Base-by-base conservation (phyloP, 2,797 vertebrate species). In the Gephyroberyx darwinii region DNA sequence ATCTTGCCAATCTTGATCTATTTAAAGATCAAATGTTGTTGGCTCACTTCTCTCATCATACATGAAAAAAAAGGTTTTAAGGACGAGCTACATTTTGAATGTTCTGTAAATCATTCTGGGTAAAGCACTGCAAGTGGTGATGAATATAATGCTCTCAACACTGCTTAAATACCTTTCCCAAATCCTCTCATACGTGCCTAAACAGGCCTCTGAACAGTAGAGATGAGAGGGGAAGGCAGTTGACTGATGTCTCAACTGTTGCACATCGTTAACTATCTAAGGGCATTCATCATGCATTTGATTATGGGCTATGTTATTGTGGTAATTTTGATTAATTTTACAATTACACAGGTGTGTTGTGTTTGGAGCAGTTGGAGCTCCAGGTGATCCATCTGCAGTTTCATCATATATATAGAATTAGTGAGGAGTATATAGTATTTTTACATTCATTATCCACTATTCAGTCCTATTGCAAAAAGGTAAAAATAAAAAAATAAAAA, bases 371-470 rank as follows among this genome's bases (percentile, higher is more conserved):
- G 37, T 45, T 76, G 35, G 65, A 73, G 70, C 75, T 73, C 50
- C 48, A 69, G 51, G 59, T 68, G 60, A 79, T 71, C 51, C 59
- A 59, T 45, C 75, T 70, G 84, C 85, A 83, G 71, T 81, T 48
- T 73, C 26, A 72, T 75, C 66, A 55, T 53, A 62, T 59, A 53
- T 71, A 68, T 72, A 81, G 64, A 79, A 75, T 82, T 69, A 73
- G 65, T 77, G 67, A 50, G 74, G 33, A 65, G 62, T 83, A 66
- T 61, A 75, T 35, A 60, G 19, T 22, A 54, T 76, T 62, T 83
- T 81, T 88, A 90, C 89, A 91, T 92, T 92, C 90, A 87, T 84
- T 84, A 82, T 71, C 51, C 54, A 31, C 83, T 72, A 59, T 80
- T 56, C 30, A 7, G 30, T 35, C 35, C 17, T 69, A 50, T n/a